Conservation (phyloP, 2,113 vertebrate genomes). For the Entomyzon cyanotis region DNA sequence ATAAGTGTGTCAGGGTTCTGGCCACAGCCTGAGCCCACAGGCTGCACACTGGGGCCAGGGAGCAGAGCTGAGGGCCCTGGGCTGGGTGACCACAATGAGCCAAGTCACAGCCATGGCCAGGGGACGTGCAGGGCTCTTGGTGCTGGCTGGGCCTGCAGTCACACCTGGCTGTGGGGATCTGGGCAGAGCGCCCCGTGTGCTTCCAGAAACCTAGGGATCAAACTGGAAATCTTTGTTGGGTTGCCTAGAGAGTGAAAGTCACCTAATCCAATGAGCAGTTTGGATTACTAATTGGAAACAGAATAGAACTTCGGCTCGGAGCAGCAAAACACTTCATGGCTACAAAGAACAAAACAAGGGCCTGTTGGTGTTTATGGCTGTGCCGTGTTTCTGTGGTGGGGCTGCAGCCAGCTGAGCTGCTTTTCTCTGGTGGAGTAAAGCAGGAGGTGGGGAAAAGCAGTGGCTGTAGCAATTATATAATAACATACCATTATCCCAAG, state of each 20-base stretch:
- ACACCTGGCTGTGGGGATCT: background rate
- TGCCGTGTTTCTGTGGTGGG: background rate
- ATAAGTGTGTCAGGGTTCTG: background rate
- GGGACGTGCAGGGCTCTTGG: background rate
- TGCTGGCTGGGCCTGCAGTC: background rate
- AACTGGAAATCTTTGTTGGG: background rate
- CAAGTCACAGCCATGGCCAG: background rate
- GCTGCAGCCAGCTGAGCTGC: background rate
- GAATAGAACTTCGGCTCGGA: background rate
- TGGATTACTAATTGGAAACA: slow-evolving; percentile 12
- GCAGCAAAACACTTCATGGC: background rate
- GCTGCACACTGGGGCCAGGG: background rate
- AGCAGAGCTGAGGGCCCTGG: background rate
- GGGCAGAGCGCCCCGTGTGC: background rate
- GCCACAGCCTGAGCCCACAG: background rate
- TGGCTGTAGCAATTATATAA: background rate
- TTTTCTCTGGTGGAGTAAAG: background rate
- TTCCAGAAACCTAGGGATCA: background rate
- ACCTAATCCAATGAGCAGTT: background rate
- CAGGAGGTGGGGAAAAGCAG: background rate
- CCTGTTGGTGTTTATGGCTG: background rate
- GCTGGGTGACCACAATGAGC: background rate
- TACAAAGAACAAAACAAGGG: background rate
- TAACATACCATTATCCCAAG: background rate
- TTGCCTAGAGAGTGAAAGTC: background rate